Base-by-base conservation (phyloP, 2,888 invertebrate species). In the Apeira syringaria region DNA sequence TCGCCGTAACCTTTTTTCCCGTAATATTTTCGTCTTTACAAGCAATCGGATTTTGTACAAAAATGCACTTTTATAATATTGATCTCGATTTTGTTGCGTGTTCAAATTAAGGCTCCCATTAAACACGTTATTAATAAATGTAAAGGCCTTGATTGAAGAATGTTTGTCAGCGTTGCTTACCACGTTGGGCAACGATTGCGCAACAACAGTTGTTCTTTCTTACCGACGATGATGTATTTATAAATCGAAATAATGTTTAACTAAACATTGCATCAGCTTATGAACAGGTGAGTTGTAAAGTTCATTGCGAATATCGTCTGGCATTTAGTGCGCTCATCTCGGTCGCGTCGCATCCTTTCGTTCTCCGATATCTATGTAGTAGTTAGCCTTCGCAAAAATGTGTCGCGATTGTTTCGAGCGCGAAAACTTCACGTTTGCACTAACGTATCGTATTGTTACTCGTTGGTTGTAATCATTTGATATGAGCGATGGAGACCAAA, bases 301-400 rank as follows among this genome's bases (percentile, higher is more conserved):
- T 77, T 80, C 75, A 78, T 55, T 64, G 66, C 65, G 61, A 66
- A 66, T 68, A 64, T 62, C 61, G 62, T 64, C 70, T 79, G 87
- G 79, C 85, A 85, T 85, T 87, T 83, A 72, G 61, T 56, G 61
- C 62, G 62, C 68, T 68, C 78, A 74, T 75, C 80, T 66, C 66
- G 67, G 64, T 68, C 66, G 67, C 15, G 64, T 69, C 60, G 68
- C 76, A 80, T 84, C 85, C 85, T 85, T 82, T 85, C 84, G 61
- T 79, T 75, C 62, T 52, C 59, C 30, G 29, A 9, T 59, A 64
- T 65, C 71, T 61, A 34, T 15, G 47, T 40, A 17, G 17, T 20
- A 48, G 85, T 85, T 85, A 69, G 67, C 86, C 87, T 87, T 86
- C 81, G 64, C 65, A 65, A 71, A 73, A 78, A 71, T 70, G 55